These are phyloP conservation scores for Drosophila tani DNA, from an alignment of 1,140 invertebrate genomes.

Conservation along the genomic window DNA sequence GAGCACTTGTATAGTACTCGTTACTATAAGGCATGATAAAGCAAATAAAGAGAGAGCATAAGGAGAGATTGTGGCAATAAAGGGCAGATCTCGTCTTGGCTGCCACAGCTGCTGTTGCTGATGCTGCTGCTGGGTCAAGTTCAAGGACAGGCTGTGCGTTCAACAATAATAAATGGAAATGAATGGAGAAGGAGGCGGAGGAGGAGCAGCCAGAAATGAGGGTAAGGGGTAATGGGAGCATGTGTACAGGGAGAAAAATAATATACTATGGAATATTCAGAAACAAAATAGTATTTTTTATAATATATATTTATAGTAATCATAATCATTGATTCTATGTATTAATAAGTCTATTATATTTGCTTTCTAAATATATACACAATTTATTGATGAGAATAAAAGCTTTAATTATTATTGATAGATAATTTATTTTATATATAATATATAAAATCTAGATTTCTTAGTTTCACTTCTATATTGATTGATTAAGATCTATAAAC, in stretches of 20 bases:
- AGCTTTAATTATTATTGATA: neutral
- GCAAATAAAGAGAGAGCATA: constrained; percentile 51
- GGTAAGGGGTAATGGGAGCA: constrained; percentile 20
- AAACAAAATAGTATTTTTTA: neutral
- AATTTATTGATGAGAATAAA: neutral
- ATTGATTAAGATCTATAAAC: constrained; percentile 39
- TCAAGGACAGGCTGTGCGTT: constrained; percentile 67
- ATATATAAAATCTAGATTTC: neutral
- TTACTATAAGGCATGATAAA: constrained; percentile 53
- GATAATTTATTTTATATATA: neutral
- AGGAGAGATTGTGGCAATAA: constrained; percentile 51
- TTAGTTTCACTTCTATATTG: neutral
- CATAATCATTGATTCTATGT: neutral
- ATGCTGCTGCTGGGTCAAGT: constrained; percentile 70
- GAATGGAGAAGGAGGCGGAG: constrained; percentile 49
- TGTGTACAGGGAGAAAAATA: constrained; percentile 36
- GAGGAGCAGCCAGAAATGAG: constrained; percentile 20
- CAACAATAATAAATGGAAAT: constrained; percentile 60
- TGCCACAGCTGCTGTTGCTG: constrained; percentile 37
- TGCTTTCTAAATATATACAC: neutral
- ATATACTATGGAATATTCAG: neutral
- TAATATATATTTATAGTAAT: neutral
- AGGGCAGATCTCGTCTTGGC: constrained; percentile 65
- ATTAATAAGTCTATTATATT: neutral
- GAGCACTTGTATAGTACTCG: constrained; percentile 55